These are phyloP conservation scores for Oryzias dopingdopingensis DNA, from an alignment of 2,797 vertebrate genomes.

Conservation along the genomic window DNA sequence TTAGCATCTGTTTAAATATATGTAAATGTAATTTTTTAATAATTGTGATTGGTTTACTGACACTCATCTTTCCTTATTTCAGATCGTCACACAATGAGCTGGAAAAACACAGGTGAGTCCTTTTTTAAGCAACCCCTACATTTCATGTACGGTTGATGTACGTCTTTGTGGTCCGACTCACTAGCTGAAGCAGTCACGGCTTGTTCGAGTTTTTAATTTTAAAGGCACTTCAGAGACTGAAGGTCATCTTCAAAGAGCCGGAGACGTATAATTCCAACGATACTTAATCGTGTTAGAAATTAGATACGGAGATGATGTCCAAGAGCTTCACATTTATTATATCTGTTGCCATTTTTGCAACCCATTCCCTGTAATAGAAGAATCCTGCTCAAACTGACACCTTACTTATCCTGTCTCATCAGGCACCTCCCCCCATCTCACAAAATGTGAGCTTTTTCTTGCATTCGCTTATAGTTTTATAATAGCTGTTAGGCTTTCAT, in stretches of 20 bases:
- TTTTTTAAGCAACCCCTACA: constrained; percentile 7
- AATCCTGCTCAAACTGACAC: constrained; percentile 43
- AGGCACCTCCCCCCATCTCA: constrained; percentile 13
- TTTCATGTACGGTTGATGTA: constrained; percentile 16
- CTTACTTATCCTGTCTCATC: constrained; percentile 14
- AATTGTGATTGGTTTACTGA: constrained; percentile 1
- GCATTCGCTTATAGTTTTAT: constrained; percentile 10
- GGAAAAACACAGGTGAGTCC: constrained; percentile 98
- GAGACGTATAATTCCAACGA: constrained; percentile 30
- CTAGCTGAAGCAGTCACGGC: background rate
- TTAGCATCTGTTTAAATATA: constrained; percentile 6
- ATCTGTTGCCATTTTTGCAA: constrained; percentile 49
- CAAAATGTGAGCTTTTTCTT: background rate
- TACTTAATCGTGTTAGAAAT: constrained; percentile 30
- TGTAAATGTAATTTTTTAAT: constrained; percentile 8
- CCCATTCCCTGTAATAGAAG: constrained; percentile 51
- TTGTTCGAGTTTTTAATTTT: background rate
- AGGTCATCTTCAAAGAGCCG: constrained; percentile 36
- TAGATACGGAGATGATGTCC: constrained; percentile 48
- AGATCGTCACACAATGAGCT: constrained; percentile 96
- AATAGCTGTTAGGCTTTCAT: background rate
- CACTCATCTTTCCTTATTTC: constrained; percentile 54
- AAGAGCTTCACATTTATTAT: constrained; percentile 39
- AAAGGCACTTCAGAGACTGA: constrained; percentile 5
- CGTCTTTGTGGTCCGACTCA: constrained; percentile 14